Evolutionary conservation across 2,888 invertebrate genomes (phyloP), one percentile per base, ranked within the genome.

Genomic region (Sphecodes monilicornis): DNA sequence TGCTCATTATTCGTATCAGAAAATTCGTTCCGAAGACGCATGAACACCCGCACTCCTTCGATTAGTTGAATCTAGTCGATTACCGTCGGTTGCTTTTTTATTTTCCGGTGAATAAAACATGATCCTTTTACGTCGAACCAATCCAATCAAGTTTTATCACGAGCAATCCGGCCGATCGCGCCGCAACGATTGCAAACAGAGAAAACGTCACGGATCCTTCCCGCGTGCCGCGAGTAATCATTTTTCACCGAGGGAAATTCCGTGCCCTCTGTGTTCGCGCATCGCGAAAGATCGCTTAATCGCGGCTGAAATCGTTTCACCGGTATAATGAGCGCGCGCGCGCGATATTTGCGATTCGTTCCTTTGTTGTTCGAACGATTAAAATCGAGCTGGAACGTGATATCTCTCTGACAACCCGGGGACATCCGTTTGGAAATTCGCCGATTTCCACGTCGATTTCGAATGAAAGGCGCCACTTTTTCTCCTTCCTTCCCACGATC

Each of bases 361-460:
- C 22, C 43, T 26, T 46, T 72, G 74, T 57, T 78, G 57, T 57
- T 22, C 66, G 46, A 54, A 54, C 74, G 82, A 84, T 82, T 84
- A 78, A 84, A 71, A 32, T 54, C 50, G n/a, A 3, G 46, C 16
- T 0, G 16, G 80, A 41, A 75, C 84, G 82, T 78, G 84, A 75
- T 71, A 50, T 75, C 50, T 41, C 54, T 22, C 57, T 64, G 46
- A 70, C 10, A n/a, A 60, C 57, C 41, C 60, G 22, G 2, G 41
- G 75, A 36, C 57, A 32, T 50, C 29, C 70, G 4, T 8, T 64
- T 22, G 72, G 29, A 70, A 79, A 76, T 73, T 68, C 69, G n/a
- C 5, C n/a, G 60, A 73, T 81, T 81, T 76, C 10, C 57, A 26
- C 29, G 3, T 8, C 46, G 39, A n/a, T 39, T 4, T 36, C 39